phyloP scores from a whole-genome alignment of 2,888 invertebrate genomes.

The Pemphredon lugubris region DNA sequence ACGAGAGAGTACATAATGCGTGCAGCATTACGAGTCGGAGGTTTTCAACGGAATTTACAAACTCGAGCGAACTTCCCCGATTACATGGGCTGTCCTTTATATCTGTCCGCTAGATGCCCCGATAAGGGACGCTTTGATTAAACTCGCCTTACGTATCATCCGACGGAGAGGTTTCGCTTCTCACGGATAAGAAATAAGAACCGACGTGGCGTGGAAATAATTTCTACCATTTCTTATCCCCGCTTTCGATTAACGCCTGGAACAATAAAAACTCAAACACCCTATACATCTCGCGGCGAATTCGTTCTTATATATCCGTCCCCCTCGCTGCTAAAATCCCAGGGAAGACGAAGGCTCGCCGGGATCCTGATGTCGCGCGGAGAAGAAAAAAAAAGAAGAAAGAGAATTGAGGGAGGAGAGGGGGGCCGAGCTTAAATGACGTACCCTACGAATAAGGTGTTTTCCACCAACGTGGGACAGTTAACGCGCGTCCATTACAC shows the following conservation, averaged over 20 bases:
- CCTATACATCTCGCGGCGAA: constrained; percentile 12
- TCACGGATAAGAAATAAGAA: background rate
- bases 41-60: constrained; percentile 11
- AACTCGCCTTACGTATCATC: background rate
- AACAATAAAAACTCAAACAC: constrained; percentile 47
- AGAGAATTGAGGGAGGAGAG: constrained; percentile 7
- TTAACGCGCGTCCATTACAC: constrained; percentile 39
- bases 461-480: constrained; percentile 14
- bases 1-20: constrained; percentile 15
- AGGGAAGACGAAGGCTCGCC: background rate
- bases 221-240: background rate
- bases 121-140: too few relatives aligned
- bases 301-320: constrained; percentile 17
- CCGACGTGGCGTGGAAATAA: background rate
- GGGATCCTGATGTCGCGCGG: constrained; percentile 3
- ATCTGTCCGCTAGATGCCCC: too few relatives aligned
- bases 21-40: constrained; percentile 8
- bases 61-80: background rate
- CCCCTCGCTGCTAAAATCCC: background rate
- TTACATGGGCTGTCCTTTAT: too few relatives aligned
- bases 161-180: background rate
- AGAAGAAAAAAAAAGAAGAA: background rate
- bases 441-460: constrained; percentile 17
- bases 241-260: constrained; percentile 28
- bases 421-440: constrained; percentile 17